Percentiles rank a stretch among this genome's conserved stretches.
Conservation (phyloP, 1,140 invertebrate genomes). For the Caerostris darwini region DNA sequence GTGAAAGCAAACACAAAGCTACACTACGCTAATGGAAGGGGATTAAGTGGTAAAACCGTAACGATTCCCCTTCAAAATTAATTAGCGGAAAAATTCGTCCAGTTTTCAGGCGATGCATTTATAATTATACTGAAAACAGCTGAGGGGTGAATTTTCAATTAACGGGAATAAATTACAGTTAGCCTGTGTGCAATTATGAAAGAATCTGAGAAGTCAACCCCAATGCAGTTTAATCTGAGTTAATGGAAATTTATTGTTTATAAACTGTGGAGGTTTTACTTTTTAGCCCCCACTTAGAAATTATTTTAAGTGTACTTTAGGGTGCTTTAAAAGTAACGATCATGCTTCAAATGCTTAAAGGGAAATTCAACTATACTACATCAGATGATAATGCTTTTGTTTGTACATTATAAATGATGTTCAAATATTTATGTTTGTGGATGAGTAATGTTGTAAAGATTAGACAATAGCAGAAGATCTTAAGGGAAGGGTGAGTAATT, state of each 20-base stretch:
- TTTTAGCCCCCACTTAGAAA: neutral
- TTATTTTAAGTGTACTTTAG: neutral
- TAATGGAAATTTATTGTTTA: neutral
- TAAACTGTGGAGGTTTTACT: neutral
- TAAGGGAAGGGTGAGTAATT: too few species aligned
- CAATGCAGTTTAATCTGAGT: neutral
- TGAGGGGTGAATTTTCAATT: slow-evolving; percentile 8
- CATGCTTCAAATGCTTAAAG: neutral
- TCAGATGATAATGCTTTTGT: too few species aligned
- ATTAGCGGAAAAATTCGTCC: neutral
- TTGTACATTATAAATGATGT: too few species aligned
- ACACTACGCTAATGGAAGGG: neutral
- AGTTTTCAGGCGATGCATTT: neutral
- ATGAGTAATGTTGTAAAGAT: too few species aligned
- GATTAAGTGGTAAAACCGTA: neutral
- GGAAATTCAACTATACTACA: too few species aligned
- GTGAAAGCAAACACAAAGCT: neutral
- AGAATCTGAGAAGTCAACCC: neutral
- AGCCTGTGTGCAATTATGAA: neutral
- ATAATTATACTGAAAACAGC: neutral
- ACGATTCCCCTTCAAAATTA: slow-evolving; percentile 2
- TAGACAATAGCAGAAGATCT: too few species aligned
- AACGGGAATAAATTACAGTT: neutral
- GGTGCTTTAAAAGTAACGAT: neutral
- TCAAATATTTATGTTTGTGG: too few species aligned